Evolutionary conservation across 37 sponge, comb jelly and placozoan species (phyloP), one percentile per base, ranked within the genome.

Genomic region (Tethya wilhelma): DNA sequence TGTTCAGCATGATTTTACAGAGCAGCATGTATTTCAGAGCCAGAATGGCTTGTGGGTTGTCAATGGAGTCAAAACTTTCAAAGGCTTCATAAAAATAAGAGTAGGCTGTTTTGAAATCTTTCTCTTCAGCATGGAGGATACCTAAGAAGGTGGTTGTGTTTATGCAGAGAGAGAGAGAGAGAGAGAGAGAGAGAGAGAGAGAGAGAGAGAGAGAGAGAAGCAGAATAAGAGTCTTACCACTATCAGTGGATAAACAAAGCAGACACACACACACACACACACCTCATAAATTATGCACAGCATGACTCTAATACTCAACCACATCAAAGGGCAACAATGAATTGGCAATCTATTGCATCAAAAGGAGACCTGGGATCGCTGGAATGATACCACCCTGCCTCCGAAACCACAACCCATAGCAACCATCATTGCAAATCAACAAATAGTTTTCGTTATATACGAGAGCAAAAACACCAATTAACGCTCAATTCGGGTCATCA

Each of bases 61-160:
- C 92, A 29, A 97, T 73, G 26, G 95, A 92, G 59, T 97, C 98
- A 64, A 85, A 97, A 19, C 94, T 86, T 81, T 98, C 99, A 86
- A 98, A 98, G 0, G 97, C 94, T 67, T 98, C 99, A 72, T 96
- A 98, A 84, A 98, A 96, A 77, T 98, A 98, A 11, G 99, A 98
- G 66, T 82, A 98, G 0, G 90, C 88, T 3, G 97, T 98, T 62
- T 98, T 98, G 75, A 98, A 98, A 64, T 98, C 99, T 36, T 93
- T 91, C 79, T 98, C 99, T 42, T 98, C 87, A 25, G 90, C 99
- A 60, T 98, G 99, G 2, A 98, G 81, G 25, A 98, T 85, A 49
- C 97, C 97, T 90, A 59, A 1, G 49, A 30, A 34, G 38, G 62
- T 17, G 62, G n/a, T n/a, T n/a, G n/a, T n/a, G n/a, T n/a, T n/a